These are phyloP conservation scores for Heterotis niloticus DNA, from an alignment of 2,113 vertebrate genomes.

Conservation along the genomic window DNA sequence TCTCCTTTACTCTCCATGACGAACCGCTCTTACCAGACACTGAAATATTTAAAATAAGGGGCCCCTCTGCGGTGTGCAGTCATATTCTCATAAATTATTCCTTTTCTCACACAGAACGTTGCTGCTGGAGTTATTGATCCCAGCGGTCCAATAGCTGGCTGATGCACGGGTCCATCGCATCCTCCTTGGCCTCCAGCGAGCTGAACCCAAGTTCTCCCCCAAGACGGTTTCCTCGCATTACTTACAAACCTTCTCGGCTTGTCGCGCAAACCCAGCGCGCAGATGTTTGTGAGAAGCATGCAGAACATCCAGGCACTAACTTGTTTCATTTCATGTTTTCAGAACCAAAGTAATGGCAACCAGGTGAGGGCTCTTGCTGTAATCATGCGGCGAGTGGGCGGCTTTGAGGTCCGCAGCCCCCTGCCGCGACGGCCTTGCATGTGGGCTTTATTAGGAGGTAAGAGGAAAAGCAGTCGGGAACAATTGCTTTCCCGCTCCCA, in stretches of 20 bases:
- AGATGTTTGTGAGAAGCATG: conserved; percentile 56
- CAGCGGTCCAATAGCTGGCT: conserved; percentile 63
- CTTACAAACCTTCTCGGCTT: conserved; percentile 33
- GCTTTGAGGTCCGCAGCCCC: conserved; percentile 65
- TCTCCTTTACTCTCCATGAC: neutral
- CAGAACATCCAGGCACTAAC: conserved; percentile 72
- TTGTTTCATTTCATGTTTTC: conserved; percentile 62
- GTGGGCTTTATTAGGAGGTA: conserved; percentile 71
- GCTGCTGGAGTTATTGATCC: too few species aligned
- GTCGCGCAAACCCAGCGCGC: too few species aligned
- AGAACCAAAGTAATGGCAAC: conserved; percentile 65
- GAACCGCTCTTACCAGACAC: conserved; percentile 7
- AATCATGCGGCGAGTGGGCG: conserved; percentile 67
- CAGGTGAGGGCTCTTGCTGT: conserved; percentile 69
- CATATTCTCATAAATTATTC: conserved; percentile 47
- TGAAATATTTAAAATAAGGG: too few species aligned
- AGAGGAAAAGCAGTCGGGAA: conserved; percentile 68
- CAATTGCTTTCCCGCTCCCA: conserved; percentile 72
- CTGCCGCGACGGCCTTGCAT: conserved; percentile 65
- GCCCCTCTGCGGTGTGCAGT: too few species aligned
- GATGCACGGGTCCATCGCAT: conserved; percentile 34
- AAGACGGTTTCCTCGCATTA: conserved; percentile 55
- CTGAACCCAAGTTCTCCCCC: neutral
- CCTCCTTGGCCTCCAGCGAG: too few species aligned
- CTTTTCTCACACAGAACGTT: too few species aligned